Evolutionary conservation across 2,888 invertebrate species (phyloP).

Genomic region (Pandemis heparana): DNA sequence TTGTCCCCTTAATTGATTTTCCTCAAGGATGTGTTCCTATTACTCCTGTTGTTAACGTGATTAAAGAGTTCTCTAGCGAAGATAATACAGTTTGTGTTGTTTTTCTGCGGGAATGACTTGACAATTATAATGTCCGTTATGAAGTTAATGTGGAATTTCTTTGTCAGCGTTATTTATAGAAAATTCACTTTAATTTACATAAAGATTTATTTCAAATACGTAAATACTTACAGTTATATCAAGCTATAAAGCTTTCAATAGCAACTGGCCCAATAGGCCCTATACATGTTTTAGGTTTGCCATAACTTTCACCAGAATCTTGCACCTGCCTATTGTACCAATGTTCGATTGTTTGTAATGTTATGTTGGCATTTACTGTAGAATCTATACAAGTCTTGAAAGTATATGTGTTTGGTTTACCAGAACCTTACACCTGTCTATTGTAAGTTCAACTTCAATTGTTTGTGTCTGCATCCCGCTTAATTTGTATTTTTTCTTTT

Average conservation of each 20-base stretch:
- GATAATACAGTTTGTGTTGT: background rate
- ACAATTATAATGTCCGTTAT: background rate
- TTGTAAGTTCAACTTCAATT: too few species aligned
- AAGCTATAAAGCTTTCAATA: background rate
- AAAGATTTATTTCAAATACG: background rate
- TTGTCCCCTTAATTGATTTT: conserved; percentile 20
- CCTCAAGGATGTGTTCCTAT: conserved; percentile 9
- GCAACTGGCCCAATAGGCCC: background rate
- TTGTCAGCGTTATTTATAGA: background rate
- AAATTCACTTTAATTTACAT: background rate
- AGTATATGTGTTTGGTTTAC: too few species aligned
- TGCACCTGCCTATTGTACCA: background rate
- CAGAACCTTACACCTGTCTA: too few species aligned
- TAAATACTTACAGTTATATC: background rate
- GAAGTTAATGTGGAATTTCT: background rate
- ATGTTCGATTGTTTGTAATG: background rate
- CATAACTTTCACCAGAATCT: background rate
- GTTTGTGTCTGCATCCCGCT: too few species aligned
- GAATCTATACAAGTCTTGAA: too few species aligned
- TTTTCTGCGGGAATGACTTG: background rate
- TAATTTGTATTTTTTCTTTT: too few species aligned
- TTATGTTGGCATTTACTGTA: background rate
- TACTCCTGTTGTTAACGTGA: conserved; percentile 36
- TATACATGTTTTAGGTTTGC: background rate
- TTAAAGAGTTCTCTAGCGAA: conserved; percentile 1